Conservation (phyloP, 2,888 invertebrate genomes). For the Ophion costatus region DNA sequence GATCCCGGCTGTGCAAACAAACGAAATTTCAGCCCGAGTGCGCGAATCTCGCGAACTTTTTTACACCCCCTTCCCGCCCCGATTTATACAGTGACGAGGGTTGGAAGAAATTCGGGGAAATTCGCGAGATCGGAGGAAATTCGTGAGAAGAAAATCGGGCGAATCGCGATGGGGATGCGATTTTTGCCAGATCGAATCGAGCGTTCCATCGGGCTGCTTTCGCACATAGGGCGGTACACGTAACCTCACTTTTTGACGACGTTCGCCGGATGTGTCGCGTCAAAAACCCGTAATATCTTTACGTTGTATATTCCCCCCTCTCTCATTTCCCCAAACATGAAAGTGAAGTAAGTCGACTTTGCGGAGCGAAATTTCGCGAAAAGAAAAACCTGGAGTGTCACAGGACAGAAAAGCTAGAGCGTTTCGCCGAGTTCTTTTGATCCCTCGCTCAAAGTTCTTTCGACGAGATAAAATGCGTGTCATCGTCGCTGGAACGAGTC, state of each 20-base stretch:
- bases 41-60: not conserved
- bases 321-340: not conserved
- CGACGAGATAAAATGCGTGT: not conserved
- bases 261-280: not conserved
- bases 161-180: not conserved
- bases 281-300: not conserved
- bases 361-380: not conserved
- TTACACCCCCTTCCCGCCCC: not conserved
- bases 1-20: constrained; percentile 25
- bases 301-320: not conserved
- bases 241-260: not conserved
- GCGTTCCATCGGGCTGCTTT: no score
- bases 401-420: not conserved
- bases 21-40: not conserved
- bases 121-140: not conserved
- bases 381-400: not conserved
- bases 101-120: not conserved
- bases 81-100: not conserved
- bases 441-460: not conserved
- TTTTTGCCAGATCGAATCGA: not conserved
- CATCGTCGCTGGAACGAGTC: not conserved
- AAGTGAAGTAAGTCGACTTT: not conserved
- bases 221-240: not conserved
- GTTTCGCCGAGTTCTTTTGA: not conserved
- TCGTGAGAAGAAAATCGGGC: no score